Evolutionary conservation across 2,888 invertebrate species (phyloP).

Genomic region (Oegoconia quadripuncta): DNA sequence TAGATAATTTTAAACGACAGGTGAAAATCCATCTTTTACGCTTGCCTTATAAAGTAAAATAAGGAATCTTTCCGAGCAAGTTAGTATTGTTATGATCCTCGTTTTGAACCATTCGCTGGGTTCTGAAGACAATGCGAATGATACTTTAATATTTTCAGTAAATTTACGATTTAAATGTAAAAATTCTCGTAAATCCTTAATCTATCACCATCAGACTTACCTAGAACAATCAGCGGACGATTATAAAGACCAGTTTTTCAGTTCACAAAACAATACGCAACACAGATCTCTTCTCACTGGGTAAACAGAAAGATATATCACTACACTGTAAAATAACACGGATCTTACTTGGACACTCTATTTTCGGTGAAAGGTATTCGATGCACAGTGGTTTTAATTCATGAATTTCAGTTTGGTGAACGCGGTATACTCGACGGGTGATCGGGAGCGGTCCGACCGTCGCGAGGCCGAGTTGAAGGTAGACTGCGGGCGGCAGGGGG

Average conservation of each 20-base stretch:
- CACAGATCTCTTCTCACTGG: slow-evolving; percentile 6
- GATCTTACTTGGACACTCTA: too few species aligned
- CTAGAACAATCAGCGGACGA: slow-evolving; percentile 21
- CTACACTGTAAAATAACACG: slow-evolving; percentile 2
- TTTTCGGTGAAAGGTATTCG: slow-evolving; percentile 17
- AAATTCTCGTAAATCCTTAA: background rate
- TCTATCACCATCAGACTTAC: slow-evolving; percentile 21
- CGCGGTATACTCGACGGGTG: slow-evolving; percentile 13
- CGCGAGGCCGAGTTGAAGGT: slow-evolving; percentile 25
- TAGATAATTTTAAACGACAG: too few species aligned
- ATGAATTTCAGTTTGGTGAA: slow-evolving; percentile 20
- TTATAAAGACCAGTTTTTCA: slow-evolving; percentile 16
- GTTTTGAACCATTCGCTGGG: too few species aligned
- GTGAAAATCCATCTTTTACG: too few species aligned
- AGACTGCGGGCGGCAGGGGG: slow-evolving; percentile 51
- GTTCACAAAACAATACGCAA: slow-evolving; percentile 23
- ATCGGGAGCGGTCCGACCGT: slow-evolving; percentile 19
- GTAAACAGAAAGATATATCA: slow-evolving; percentile 7
- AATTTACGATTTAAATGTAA: too few species aligned
- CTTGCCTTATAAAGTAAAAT: too few species aligned
- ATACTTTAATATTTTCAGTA: too few species aligned
- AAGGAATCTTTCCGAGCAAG: too few species aligned
- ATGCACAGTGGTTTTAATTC: slow-evolving; percentile 33
- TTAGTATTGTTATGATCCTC: too few species aligned
- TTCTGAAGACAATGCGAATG: too few species aligned